phyloP scores from a whole-genome alignment of 2,888 invertebrate species.

The Hetaerina titia region DNA sequence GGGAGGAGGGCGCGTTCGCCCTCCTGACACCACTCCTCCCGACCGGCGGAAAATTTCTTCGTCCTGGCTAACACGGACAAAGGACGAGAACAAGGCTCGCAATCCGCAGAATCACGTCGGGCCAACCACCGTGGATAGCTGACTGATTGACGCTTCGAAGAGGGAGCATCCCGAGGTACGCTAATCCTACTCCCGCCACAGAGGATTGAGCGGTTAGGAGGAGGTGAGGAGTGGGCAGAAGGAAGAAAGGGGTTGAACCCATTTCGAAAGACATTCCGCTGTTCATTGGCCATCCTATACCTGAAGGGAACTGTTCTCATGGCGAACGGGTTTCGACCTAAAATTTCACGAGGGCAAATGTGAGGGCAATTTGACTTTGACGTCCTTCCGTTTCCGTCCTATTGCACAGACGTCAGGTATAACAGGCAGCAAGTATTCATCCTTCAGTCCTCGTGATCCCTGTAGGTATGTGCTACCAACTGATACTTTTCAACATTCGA shows the following conservation, averaged over 20 bases:
- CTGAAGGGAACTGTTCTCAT: background rate
- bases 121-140: background rate
- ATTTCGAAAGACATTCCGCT: background rate
- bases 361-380: no score
- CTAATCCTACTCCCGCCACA: constrained; percentile 33
- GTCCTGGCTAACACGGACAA: constrained; percentile 27
- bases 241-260: background rate
- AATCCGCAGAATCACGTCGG: constrained; percentile 52
- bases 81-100: constrained; percentile 13
- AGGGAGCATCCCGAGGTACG: constrained; percentile 40
- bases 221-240: background rate
- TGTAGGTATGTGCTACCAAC: no score
- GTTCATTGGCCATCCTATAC: background rate
- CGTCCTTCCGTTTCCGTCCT: no score
- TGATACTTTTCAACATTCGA: no score
- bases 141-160: constrained; percentile 23
- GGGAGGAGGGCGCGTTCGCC: no score
- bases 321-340: background rate
- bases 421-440: no score
- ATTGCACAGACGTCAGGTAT: no score
- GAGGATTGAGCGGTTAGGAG: background rate
- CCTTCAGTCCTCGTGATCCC: no score
- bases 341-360: background rate
- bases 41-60: background rate
- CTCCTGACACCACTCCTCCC: background rate